Evolutionary conservation across 2,113 vertebrate species (phyloP).

Genomic region (Nycticryphes semicollaris): DNA sequence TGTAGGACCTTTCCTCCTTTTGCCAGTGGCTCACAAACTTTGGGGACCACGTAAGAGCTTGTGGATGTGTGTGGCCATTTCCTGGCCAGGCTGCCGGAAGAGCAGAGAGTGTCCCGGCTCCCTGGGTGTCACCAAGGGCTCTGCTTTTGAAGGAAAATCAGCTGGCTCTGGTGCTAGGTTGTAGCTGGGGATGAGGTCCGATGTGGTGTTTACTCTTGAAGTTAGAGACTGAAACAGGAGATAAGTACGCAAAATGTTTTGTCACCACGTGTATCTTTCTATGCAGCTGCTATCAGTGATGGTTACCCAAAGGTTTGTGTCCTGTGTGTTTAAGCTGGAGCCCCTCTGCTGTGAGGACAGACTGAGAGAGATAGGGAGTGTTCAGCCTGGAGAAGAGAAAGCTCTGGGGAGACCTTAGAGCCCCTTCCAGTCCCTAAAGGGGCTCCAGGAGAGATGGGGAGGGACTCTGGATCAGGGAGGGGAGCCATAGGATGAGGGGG

Average conservation of each 20-base stretch:
- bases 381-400: no score
- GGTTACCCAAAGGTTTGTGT: neutral
- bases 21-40: neutral
- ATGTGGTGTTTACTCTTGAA: neutral
- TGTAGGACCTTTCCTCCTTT: neutral
- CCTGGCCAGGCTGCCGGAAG: neutral
- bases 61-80: neutral
- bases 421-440: no score
- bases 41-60: accelerated
- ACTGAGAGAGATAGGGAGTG: no score
- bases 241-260: neutral
- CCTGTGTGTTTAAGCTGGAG: neutral
- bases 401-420: no score
- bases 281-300: neutral
- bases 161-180: neutral
- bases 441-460: no score
- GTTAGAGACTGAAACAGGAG: neutral
- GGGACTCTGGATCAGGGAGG: no score
- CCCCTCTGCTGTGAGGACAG: no score
- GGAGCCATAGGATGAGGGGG: no score
- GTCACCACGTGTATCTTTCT: accelerated
- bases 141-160: neutral
- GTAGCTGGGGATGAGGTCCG: neutral
- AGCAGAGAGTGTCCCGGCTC: neutral
- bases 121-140: neutral